These are phyloP conservation scores for Ptyas mucosa DNA, from an alignment of 2,113 vertebrate genomes.

Conservation along the genomic window DNA sequence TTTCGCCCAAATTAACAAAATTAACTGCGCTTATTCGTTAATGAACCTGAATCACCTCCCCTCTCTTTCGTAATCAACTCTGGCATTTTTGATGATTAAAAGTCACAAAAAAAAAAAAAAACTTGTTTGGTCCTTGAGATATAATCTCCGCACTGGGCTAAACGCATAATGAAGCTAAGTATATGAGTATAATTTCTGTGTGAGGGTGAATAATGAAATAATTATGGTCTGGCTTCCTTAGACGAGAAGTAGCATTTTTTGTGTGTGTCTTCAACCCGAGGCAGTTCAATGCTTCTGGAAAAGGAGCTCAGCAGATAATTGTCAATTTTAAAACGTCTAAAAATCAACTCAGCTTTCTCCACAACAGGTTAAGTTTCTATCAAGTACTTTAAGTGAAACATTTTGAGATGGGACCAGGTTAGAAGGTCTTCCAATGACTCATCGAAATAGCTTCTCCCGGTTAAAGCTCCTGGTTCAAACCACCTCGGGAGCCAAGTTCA, in stretches of 20 bases:
- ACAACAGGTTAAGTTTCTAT: not conserved
- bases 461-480: not conserved
- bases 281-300: not conserved
- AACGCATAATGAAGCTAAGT: not conserved
- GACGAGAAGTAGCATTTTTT: too few relatives aligned
- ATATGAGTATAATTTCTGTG: not conserved
- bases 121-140: not conserved
- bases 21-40: not conserved
- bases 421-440: not conserved
- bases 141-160: not conserved
- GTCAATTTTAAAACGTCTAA: not conserved
- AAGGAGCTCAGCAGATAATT: not conserved
- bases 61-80: not conserved
- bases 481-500: not conserved
- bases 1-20: not conserved
- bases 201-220: not conserved
- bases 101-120: not conserved
- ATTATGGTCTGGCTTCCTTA: not conserved
- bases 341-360: not conserved
- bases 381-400: not conserved
- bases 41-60: not conserved
- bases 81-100: not conserved
- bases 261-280: accelerated
- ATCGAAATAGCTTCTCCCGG: not conserved
- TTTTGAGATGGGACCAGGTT: not conserved